A percentile compares a stretch with the other conserved stretches of the same genome.
Conservation (phyloP, 30 jellyfish, hydroid and myxozoan genomes). For the Clytia hemisphaerica region DNA sequence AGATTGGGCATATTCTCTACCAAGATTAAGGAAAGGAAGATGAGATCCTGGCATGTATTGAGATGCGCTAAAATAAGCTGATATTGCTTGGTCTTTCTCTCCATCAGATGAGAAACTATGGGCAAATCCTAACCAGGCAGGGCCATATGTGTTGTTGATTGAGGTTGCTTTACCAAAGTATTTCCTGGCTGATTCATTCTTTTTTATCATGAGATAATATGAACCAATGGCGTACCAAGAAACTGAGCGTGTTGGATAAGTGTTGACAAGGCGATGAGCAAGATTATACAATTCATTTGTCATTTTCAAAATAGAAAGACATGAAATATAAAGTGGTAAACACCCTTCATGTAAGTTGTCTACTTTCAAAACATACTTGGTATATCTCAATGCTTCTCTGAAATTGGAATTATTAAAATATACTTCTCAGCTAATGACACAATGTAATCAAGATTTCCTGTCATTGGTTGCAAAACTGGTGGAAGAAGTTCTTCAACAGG, state of each 20-base stretch:
- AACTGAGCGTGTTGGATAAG: constrained; percentile 66
- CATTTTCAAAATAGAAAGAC: constrained; percentile 63
- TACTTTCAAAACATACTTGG: constrained; percentile 46
- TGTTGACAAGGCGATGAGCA: constrained; percentile 56
- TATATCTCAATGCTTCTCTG: constrained; percentile 42
- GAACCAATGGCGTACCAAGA: constrained; percentile 96
- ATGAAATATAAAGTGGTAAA: constrained; percentile 69
- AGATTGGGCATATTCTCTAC: constrained; percentile 62
- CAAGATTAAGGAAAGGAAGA: constrained; percentile 66
- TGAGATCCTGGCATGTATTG: constrained; percentile 94
- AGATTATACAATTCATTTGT: constrained; percentile 66
- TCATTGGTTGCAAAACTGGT: constrained; percentile 21
- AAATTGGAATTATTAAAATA: constrained; percentile 72
- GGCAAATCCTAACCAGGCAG: constrained; percentile 98
- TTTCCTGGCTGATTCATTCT: constrained; percentile 70
- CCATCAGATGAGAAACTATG: constrained; percentile 94
- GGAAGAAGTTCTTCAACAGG: constrained; percentile 62
- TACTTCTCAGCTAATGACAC: constrained; percentile 55
- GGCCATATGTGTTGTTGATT: constrained; percentile 63
- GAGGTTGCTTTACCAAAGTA: constrained; percentile 88
- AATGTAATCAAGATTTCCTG: constrained; percentile 52
- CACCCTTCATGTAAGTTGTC: constrained; percentile 80
- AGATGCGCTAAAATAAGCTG: constrained; percentile 85
- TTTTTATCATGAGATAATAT: constrained; percentile 60
- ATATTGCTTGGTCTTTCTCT: constrained; percentile 91